These are phyloP conservation scores for Spongilla lacustris DNA, from an alignment of 37 sponge, comb jelly and placozoan genomes.

Conservation along the genomic window DNA sequence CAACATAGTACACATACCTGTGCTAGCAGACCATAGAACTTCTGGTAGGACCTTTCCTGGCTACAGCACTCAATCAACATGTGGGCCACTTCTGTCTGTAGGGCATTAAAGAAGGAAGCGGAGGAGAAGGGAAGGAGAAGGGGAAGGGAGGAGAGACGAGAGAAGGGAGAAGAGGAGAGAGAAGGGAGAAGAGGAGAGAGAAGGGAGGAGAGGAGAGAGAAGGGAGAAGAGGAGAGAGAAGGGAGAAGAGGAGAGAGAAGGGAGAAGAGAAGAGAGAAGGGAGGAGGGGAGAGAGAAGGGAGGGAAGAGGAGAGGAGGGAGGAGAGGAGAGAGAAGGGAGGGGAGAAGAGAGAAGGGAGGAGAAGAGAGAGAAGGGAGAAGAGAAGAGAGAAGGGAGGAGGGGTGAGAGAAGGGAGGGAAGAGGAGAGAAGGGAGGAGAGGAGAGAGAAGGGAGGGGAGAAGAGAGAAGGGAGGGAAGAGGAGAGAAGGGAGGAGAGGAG, in stretches of 20 bases:
- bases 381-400: neutral
- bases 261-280: neutral
- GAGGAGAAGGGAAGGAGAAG: neutral
- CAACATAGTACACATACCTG: slow-evolving; percentile 36
- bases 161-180: neutral
- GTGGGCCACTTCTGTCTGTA: slow-evolving; percentile 67
- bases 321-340: neutral
- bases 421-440: neutral
- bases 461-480: neutral
- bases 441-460: too few species aligned
- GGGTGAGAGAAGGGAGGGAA: neutral
- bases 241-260: neutral
- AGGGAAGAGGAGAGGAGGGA: neutral
- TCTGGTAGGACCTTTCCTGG: slow-evolving; percentile 88
- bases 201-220: neutral
- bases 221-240: neutral
- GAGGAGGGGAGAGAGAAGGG: neutral
- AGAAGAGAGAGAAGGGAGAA: too few species aligned
- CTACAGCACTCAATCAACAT: slow-evolving; percentile 94
- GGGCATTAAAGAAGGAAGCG: neutral
- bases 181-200: neutral
- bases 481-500: neutral
- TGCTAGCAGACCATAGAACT: slow-evolving; percentile 89
- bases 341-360: neutral
- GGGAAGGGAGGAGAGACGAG: neutral